Conservation (phyloP, 2,888 invertebrate genomes). For the Mesochorus sp. region DNA sequence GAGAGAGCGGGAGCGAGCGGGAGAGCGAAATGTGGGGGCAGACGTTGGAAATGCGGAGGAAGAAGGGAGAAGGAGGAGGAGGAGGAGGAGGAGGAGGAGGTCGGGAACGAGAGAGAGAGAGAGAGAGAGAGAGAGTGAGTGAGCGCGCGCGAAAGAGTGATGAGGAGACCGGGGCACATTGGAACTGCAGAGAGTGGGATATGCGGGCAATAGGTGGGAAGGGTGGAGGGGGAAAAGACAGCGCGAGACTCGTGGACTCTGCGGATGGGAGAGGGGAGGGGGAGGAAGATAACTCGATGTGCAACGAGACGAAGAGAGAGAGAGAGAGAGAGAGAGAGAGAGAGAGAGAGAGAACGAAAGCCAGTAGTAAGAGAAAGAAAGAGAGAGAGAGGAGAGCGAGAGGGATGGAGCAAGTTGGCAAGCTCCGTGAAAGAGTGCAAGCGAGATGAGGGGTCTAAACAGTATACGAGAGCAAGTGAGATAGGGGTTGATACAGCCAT, state of each 20-base stretch:
- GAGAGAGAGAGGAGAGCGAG: not conserved
- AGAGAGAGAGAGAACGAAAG: not conserved
- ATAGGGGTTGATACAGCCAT: not conserved
- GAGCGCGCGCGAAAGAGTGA: not conserved
- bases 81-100: slow-evolving; percentile 10
- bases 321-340: not conserved
- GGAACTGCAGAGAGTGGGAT: not conserved
- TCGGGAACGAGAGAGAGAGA: slow-evolving; percentile 75
- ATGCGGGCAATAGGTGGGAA: slow-evolving; percentile 9
- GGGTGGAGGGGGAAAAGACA: not conserved
- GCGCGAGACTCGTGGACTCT: not conserved
- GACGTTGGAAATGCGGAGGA: slow-evolving; percentile 80
- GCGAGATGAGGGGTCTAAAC: not conserved
- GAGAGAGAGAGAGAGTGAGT: not conserved
- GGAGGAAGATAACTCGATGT: slow-evolving; percentile 84
- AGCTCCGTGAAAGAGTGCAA: not conserved
- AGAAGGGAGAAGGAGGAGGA: slow-evolving; percentile 49
- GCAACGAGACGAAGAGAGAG: slow-evolving; percentile 2
- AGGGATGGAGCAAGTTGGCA: not conserved
- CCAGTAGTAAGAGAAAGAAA: slow-evolving; percentile 36
- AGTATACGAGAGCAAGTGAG: not conserved
- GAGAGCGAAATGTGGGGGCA: slow-evolving; percentile 77
- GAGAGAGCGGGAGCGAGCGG: slow-evolving; percentile 81
- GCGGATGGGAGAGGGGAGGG: slow-evolving; percentile 82
- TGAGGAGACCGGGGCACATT: slow-evolving; percentile 67